Base-by-base conservation (phyloP, 2,888 invertebrate species). In the Andricus quercusramuli region DNA sequence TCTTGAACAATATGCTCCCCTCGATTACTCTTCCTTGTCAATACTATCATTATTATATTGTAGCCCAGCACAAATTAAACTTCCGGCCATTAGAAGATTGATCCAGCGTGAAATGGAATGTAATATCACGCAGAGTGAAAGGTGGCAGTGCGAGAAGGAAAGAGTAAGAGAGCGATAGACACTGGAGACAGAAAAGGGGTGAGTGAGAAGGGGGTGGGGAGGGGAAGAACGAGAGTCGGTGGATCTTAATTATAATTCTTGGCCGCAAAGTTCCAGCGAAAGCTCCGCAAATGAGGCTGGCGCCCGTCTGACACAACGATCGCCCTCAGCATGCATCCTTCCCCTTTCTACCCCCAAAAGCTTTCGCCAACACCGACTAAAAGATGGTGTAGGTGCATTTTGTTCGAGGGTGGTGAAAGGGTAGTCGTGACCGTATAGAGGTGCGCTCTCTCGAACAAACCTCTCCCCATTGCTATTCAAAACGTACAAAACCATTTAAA, bases 401-500 rank as follows among this genome's bases (percentile, higher is more conserved):
- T 67, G 77, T 80, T 66, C 66, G 68, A 68, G 77, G 78, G 32
- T 37, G 51, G 66, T 44, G 62, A 76, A 78, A 78, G 80, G 81
- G 79, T 80, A 70, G 79, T 76, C 79, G 47, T 74, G 81, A 80
- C 79, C 78, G 64, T 79, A 74, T 76, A 82, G 80, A 82, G 80
- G 80, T 79, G 78, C 79, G 68, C 81, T 68, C 81, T 56, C 80
- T 67, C 79, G 67, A 78, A 80, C 83, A 82, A 64, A 64, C 62
- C 80, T 82, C 84, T 89, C 89, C 88, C 91, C 88, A 92, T 92
- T 92, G 91, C 92, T 92, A 92, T 92, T 92, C 92, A 91, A 92
- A 92, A 92, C 91, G 92, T 91, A 92, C 87, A 91, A 92, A 92
- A 92, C 92, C 92, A 91, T 92, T 92, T 91, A 92, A 92, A 92